Evolutionary conservation across 2,113 vertebrate species (phyloP), one percentile per base, ranked within the genome.

Genomic region (Paradoxurus hermaphroditus): DNA sequence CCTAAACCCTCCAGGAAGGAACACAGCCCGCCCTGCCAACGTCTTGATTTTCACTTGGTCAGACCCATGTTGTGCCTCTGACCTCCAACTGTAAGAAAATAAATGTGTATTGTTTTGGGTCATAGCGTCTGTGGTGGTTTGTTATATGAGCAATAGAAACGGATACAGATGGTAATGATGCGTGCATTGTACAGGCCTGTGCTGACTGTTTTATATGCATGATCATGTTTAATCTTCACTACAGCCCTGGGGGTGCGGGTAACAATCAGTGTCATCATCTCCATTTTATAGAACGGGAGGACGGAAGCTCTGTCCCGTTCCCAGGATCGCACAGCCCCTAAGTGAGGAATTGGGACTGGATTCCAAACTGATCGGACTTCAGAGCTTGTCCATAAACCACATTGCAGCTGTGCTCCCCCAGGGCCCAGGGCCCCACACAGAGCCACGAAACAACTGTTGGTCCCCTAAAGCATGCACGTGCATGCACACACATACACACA

Each of bases 401-500:
- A 29, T 5, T 13, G 13, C 7, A 79, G 5, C 13, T 23, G 9
- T 34, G 21, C 10, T 13, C 79, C 16, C 29, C 14, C 65, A 86
- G 10, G 14, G 5, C 7, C 29, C 23, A 18, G 34, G 23, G 25
- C 18, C 36, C 27, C 67, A 56, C 25, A 53, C 44, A 34, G 7
- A 91, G 12, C 41, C 39, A 41, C 31, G 36, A 70, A 78, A 27
- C 86, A 36, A 62, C n/a, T 44, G 12, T 23, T 51, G 12, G 44
- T 44, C 34, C 36, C 34, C 82, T 84, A 56, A 49, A 27, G 15
- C 18, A 5, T 4, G 3, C 13, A 4, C 4, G 2, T n/a, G n/a
- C n/a, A n/a, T n/a, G n/a, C n/a, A n/a, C n/a, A n/a, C 21, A 44
- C 9, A 9, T 9, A 4, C 18, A 14, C 4, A 3, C 10, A 1